Base-by-base conservation (phyloP, 1,140 invertebrate genomes). In the Alviniconcha marisindica region DNA sequence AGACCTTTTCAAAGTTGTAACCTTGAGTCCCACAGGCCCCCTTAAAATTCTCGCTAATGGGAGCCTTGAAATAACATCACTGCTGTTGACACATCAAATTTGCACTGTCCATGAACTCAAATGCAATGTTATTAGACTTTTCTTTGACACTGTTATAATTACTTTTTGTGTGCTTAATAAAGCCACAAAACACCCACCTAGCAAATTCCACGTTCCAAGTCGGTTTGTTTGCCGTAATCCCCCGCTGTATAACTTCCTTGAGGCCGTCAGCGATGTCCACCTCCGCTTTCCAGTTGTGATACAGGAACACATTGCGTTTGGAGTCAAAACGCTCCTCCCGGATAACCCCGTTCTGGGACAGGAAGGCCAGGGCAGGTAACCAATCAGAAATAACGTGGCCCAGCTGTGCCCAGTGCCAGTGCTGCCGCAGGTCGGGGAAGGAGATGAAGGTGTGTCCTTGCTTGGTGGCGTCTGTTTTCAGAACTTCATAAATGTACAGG, bases 401-500 rank as follows among this genome's bases (percentile, higher is more conserved):
- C 5, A 80, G 56, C 60, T 69, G 18, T 15, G 56, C 12, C 33
- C 33, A 80, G 15, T 66, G 15, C 3, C 40, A 21, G 48, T 80
- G 78, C 54, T 80, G 33, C 42, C 54, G 63, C n/a, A 86, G 74
- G 21, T 77, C 83, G 21, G 82, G 77, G 7, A 83, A 82, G 10
- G 71, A 73, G 15, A 89, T 77, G 42, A 81, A 86, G 18, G 88
- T 89, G 80, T 91, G 87, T 3, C 90, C 90, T 66, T 88, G 71
- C 28, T 85, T 81, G 38, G 73, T 80, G 24, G 87, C 85, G 33
- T 90, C 87, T 31, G 77, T 77, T 77, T 91, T 91, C 10, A 91
- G 76, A 21, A 85, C 88, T 31, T 89, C 88, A 63, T 91, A 91
- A 21, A 91, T 88, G 36, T 87, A 73, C 21, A 91, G 71, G 36